Evolutionary conservation across 2,113 vertebrate species (phyloP).

Genomic region (Butorides virescens): DNA sequence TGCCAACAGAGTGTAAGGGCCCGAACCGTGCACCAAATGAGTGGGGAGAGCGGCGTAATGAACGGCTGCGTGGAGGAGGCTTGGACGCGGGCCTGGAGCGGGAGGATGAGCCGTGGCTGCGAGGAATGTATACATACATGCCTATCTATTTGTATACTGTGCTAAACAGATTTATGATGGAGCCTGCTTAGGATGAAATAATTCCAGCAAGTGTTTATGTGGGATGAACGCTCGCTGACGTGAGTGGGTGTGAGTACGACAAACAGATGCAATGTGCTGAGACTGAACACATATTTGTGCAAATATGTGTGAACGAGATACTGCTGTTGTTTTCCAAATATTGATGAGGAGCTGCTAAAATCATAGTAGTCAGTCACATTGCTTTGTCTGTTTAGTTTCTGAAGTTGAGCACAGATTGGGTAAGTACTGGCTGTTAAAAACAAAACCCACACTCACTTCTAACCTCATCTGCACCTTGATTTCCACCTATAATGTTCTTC

Average conservation of each 20-base stretch:
- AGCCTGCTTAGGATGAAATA: background rate
- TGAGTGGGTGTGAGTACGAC: background rate
- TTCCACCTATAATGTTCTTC: background rate
- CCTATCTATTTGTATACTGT: background rate
- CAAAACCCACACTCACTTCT: background rate
- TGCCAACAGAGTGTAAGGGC: background rate
- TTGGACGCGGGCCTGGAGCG: background rate
- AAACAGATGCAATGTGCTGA: background rate
- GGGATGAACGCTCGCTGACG: background rate
- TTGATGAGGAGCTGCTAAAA: background rate
- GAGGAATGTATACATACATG: fast-evolving
- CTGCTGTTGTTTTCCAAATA: background rate
- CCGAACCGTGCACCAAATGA: background rate
- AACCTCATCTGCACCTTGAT: background rate
- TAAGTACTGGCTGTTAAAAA: background rate
- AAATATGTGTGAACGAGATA: background rate
- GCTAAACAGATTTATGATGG: background rate
- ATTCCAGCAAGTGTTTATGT: background rate
- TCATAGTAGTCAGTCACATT: background rate
- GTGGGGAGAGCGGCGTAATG: background rate
- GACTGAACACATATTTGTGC: background rate
- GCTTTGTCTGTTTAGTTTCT: background rate
- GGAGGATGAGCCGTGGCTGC: background rate
- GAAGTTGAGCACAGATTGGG: background rate
- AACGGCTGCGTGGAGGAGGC: background rate